These are phyloP conservation scores for Montipora sp. DNA, from an alignment of 64 coral and sea anemone genomes.

Conservation along the genomic window DNA sequence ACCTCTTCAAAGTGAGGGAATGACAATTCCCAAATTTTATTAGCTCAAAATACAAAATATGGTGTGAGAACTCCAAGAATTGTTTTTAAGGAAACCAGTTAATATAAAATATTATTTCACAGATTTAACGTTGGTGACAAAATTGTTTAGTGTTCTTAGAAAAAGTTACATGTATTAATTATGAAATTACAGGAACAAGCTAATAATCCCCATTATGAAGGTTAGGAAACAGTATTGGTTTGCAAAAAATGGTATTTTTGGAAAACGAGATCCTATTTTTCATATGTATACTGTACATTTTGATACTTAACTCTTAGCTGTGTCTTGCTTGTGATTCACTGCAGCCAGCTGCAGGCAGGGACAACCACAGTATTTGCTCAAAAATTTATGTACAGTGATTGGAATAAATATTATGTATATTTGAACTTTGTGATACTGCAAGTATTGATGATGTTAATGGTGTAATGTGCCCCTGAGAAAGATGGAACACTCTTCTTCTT, in stretches of 20 bases:
- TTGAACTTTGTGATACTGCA: too few species aligned
- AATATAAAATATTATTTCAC: neutral
- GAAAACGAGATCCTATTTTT: constrained; percentile 32
- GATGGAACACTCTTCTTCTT: too few species aligned
- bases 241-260: constrained; percentile 37
- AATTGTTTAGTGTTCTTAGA: constrained; percentile 27
- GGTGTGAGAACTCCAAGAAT: too few species aligned
- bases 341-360: too few species aligned
- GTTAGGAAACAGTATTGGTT: neutral
- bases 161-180: constrained; percentile 1
- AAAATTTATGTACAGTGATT: too few species aligned
- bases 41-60: too few species aligned
- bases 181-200: neutral
- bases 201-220: neutral
- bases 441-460: too few species aligned
- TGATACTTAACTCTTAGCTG: neutral
- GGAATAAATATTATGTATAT: too few species aligned
- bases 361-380: too few species aligned
- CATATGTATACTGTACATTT: constrained; percentile 25
- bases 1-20: too few species aligned
- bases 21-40: too few species aligned
- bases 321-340: neutral
- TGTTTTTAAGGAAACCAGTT: neutral
- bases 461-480: too few species aligned
- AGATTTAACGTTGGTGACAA: neutral